Evolutionary conservation across 2,888 invertebrate genomes (phyloP), one percentile per base, ranked within the genome.

Genomic region (Coremacera marginata): DNA sequence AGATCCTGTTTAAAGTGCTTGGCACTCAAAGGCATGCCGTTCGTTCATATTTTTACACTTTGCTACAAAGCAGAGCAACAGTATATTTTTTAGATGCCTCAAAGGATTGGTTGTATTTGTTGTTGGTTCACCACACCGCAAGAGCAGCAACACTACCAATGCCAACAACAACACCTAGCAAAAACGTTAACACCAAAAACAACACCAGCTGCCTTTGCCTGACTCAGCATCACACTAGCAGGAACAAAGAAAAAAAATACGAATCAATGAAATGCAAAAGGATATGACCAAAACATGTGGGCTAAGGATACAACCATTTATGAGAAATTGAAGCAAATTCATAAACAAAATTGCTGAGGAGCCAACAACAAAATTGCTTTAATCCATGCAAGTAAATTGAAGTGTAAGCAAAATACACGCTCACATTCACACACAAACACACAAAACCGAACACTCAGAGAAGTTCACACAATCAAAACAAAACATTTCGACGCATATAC

Each of bases 221-320:
- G 51, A 68, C 67, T 67, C 60, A 71, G 71, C 60, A 37, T 25
- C 71, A 63, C 44, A 16, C 9, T 31, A 55, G 44, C 19, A 60
- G 14, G 19, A 71, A 22, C 16, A 22, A 25, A 5, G n/a, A n/a
- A 34, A 25, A 71, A 27, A n/a, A 16, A 49, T 27, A 9, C 19
- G n/a, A 25, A 52, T 63, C 25, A 73, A 49, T 62, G 73, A 62
- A 74, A 74, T 74, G 65, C 74, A 74, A 67, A 74, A 74, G 52
- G 74, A 52, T 49, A 55, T 52, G 74, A 74, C 74, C 74, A 55
- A 74, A 74, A 74, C 74, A 74, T 74, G 74, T 67, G 65, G 74
- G 65, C 67, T 34, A 67, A 52, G 74, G 74, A 74, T 74, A 67
- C 67, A 67, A 74, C 67, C 74, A 74, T 34, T 60, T 60, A 74